Base-by-base conservation (phyloP, 2,888 invertebrate species). In the Belgica antarctica region DNA sequence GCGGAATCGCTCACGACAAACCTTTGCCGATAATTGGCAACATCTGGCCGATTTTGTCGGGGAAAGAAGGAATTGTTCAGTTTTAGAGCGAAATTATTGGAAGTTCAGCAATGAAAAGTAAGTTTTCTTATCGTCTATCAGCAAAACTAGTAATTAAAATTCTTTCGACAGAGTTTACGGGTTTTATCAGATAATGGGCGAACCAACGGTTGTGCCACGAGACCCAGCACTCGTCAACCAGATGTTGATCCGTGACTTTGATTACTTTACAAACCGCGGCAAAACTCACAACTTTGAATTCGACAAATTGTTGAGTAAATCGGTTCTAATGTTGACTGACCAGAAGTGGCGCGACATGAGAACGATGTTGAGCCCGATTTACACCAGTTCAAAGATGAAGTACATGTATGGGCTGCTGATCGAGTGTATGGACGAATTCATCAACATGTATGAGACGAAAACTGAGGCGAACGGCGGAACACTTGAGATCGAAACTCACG, bases 221-320 rank as follows among this genome's bases (percentile, higher is more conserved):
- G 63, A 63, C 19, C 77, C 78, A 0, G 78, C 79, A 41, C 1
- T 78, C 0, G 76, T 81, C 15, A 78, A 78, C 70, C 75, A 75
- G 66, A 72, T 80, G 1, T 74, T 75, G 0, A 73, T 79, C 1
- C 79, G 79, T 71, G 78, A 80, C 71, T 79, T 80, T 57, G 79
- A 78, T 1, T 71, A 75, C 70, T 80, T 80, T 71, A 72, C 75
- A 10, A 77, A 80, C 70, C 84, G 83, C 72, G 77, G 77, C 28
- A 74, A 78, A 24, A 76, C 75, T 1, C 78, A 81, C 1, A 63
- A 63, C 3, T 31, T n/a, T 5, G 22, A 63, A 0, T 71, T 78
- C 0, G 84, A 84, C 27, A 80, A 81, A 0, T 72, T 84, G 2
- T 75, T 83, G 31, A 78, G 77, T 1, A 75, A 75, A 8, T 75